Evolutionary conservation across 2,797 vertebrate genomes (phyloP).

Genomic region (Silurus lanzhouensis): DNA sequence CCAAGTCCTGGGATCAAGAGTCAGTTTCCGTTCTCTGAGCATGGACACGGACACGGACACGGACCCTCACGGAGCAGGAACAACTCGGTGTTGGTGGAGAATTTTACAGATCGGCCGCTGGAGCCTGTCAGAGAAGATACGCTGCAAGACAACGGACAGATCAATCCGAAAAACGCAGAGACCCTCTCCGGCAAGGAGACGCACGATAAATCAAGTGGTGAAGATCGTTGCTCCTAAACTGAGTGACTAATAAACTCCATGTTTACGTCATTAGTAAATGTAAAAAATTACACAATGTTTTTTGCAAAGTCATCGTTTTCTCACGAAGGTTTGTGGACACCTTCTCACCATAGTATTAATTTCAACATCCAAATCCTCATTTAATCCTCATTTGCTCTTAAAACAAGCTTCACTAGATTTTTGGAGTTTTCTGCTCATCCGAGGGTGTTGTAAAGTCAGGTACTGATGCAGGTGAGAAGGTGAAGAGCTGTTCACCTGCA

Average conservation of each 20-base stretch:
- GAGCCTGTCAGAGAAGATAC: conserved; percentile 46
- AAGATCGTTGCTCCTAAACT: neutral
- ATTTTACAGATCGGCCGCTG: conserved; percentile 42
- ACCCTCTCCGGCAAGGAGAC: neutral
- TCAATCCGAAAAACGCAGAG: neutral
- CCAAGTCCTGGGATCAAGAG: conserved; percentile 69
- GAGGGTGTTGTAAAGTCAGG: too few relatives aligned
- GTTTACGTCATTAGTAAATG: neutral
- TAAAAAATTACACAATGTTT: neutral
- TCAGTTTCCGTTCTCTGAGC: conserved; percentile 63
- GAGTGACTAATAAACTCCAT: neutral
- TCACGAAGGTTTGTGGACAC: too few relatives aligned
- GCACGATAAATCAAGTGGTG: neutral
- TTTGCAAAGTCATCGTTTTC: too few relatives aligned
- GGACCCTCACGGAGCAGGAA: conserved; percentile 64
- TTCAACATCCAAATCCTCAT: too few relatives aligned
- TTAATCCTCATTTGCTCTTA: too few relatives aligned
- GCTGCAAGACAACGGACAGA: conserved; percentile 2
- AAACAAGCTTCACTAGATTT: too few relatives aligned
- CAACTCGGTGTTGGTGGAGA: conserved; percentile 38
- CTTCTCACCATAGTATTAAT: too few relatives aligned
- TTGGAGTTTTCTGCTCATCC: too few relatives aligned
- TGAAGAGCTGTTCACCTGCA: too few relatives aligned
- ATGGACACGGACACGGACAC: conserved; percentile 70
- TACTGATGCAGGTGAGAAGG: too few relatives aligned